A percentile compares a stretch with the other conserved stretches of the same genome.
These are phyloP conservation scores for Stenurella melanura DNA, from an alignment of 2,888 invertebrate genomes.

Conservation along the genomic window DNA sequence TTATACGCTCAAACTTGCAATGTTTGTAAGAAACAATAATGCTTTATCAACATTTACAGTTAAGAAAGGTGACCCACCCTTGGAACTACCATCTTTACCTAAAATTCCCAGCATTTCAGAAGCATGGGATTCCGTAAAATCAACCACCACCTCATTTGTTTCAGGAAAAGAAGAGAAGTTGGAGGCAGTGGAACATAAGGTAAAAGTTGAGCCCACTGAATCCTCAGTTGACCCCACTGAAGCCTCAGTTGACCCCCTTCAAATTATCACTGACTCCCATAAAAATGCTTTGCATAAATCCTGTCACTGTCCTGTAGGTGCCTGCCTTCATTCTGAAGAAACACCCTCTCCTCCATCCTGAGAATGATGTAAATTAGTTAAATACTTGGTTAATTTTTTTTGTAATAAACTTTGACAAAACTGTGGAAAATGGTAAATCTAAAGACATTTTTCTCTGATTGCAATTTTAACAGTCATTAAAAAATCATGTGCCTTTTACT, in stretches of 20 bases:
- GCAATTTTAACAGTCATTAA: no score
- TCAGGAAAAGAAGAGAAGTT: slow-evolving; percentile 53
- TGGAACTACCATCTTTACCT: slow-evolving; percentile 78
- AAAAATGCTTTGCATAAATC: slow-evolving; percentile 51
- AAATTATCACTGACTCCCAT: slow-evolving; percentile 43
- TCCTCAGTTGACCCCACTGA: slow-evolving; percentile 50
- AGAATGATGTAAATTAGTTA: background rate
- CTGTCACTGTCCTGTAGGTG: slow-evolving; percentile 65
- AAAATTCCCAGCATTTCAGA: slow-evolving; percentile 79
- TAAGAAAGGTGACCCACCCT: slow-evolving; percentile 81
- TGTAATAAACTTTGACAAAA: no score
- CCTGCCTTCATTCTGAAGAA: slow-evolving; percentile 61
- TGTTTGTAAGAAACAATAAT: background rate
- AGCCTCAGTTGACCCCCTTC: slow-evolving; percentile 46
- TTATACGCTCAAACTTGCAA: no score
- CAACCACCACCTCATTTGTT: slow-evolving; percentile 65
- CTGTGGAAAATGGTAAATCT: no score
- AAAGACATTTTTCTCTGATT: no score
- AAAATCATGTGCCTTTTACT: no score
- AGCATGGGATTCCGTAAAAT: slow-evolving; percentile 66
- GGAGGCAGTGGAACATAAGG: slow-evolving; percentile 35
- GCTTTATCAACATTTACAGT: slow-evolving; percentile 72
- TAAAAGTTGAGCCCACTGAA: slow-evolving; percentile 50
- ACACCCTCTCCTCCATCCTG: no score
- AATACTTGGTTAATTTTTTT: background rate